A percentile compares a stretch with the other conserved stretches of the same genome.
These are phyloP conservation scores for Menura novaehollandiae DNA, from an alignment of 2,113 vertebrate species.

Conservation along the genomic window DNA sequence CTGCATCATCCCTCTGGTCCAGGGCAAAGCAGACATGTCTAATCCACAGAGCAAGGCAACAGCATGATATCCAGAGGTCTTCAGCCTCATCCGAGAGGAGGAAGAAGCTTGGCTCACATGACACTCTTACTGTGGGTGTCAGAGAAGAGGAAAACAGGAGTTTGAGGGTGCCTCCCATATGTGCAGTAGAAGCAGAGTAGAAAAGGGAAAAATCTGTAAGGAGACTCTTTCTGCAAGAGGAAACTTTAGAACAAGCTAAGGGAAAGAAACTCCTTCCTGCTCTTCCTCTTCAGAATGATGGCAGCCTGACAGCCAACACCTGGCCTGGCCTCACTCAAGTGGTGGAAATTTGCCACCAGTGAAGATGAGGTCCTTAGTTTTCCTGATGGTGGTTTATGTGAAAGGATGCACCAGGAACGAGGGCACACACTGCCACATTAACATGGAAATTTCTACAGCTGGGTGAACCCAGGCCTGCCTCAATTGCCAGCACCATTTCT, in stretches of 20 bases:
- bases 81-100: not conserved
- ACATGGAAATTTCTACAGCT: not conserved
- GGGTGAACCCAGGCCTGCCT: not conserved
- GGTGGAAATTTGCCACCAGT: not conserved
- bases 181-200: not conserved
- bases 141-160: not conserved
- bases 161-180: not conserved
- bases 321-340: not conserved
- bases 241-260: not conserved
- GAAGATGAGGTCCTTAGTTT: not conserved
- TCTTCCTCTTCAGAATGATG: not conserved
- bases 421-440: fast-evolving
- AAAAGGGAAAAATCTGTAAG: not conserved
- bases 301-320: not conserved
- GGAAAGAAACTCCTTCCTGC: not conserved
- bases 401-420: not conserved
- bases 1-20: not conserved
- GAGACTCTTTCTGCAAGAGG: not conserved
- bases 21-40: not conserved
- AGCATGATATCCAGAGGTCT: not conserved
- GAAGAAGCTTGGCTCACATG: not conserved
- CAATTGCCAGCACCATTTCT: not conserved
- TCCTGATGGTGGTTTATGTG: not conserved
- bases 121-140: not conserved
- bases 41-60: not conserved